Base-by-base conservation (phyloP, 1,140 invertebrate genomes). In the Spodoptera frugiperda region DNA sequence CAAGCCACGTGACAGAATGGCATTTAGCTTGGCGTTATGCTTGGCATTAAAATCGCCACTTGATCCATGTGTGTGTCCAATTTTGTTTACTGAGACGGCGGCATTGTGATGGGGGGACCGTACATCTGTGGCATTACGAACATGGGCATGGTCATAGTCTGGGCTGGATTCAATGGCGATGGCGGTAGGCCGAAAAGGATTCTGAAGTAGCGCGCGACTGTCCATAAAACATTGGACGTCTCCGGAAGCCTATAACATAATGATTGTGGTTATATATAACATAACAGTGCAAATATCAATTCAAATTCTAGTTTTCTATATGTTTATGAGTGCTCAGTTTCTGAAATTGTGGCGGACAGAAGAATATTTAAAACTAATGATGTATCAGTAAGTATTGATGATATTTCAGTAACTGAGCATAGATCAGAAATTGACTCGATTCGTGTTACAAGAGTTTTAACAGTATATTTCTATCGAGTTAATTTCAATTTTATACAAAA, bases 201-300 rank as follows among this genome's bases (percentile, higher is more conserved):
- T 91, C 89, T 93, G 91, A 94, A 91, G 92, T 92, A 91, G 89
- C 89, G 88, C 91, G 92, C 90, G 92, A 93, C 84, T 87, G 89
- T 92, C 91, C 91, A 91, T 92, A 94, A 82, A 85, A 93, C 86
- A 93, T 93, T 92, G 92, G 92, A 87, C 89, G 91, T 87, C 91
- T 87, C 89, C 89, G 91, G 89, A 86, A 91, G 80, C 92, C 92
- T 94, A 91, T 75, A 78, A 75, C 25, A 77, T 65, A 77, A 77
- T 49, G 65, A 68, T 54, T 25, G 51, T 57, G 12, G 67, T 76
- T 67, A 76, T 76, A 76, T 25, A 70, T 67, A 44, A 51, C 61
- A 51, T 53, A 63, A 83, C 59, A 63, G 81, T 88, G 83, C 75
- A 90, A 87, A 89, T 91, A 88, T 87, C 86, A 90, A 90, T 85